phyloP scores from a whole-genome alignment of 2,113 vertebrate genomes.

The Nothobranchius kuhntae region DNA sequence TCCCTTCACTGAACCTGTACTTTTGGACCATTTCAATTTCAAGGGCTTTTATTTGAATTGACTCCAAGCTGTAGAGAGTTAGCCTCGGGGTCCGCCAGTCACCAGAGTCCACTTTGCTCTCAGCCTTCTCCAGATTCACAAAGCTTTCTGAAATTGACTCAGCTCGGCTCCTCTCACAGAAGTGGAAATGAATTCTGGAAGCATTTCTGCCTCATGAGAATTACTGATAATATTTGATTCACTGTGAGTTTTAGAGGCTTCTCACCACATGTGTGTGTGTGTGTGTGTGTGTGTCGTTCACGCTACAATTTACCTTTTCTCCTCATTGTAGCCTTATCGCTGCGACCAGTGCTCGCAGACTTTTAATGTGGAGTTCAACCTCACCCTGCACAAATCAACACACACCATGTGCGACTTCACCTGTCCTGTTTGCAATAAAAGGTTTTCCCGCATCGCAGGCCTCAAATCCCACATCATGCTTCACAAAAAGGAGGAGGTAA shows the following conservation, averaged over 20 bases:
- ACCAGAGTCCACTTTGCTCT: not conserved
- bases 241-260: not conserved
- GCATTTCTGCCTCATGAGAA: slow-evolving; percentile 13
- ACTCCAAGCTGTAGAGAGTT: slow-evolving; percentile 10
- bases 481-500: slow-evolving; percentile 97
- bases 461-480: slow-evolving; percentile 98
- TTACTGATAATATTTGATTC: slow-evolving; percentile 4
- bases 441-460: slow-evolving; percentile 94
- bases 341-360: slow-evolving; percentile 95
- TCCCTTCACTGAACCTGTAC: not conserved
- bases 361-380: slow-evolving; percentile 97
- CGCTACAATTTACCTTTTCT: not conserved
- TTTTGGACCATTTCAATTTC: slow-evolving; percentile 10
- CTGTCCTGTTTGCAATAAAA: slow-evolving; percentile 94
- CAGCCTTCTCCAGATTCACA: not conserved
- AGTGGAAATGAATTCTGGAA: slow-evolving; percentile 24
- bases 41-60: slow-evolving; percentile 1
- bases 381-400: slow-evolving; percentile 94
- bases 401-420: slow-evolving; percentile 89
- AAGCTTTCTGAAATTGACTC: slow-evolving; percentile 25
- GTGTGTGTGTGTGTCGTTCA: not conserved
- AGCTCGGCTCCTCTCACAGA: slow-evolving; percentile 12
- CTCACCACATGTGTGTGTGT: not conserved
- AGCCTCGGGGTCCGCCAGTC: slow-evolving; percentile 10
- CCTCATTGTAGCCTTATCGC: slow-evolving; percentile 86